Evolutionary conservation across 2,888 invertebrate species (phyloP), one percentile per base, ranked within the genome.

Genomic region (Eupithecia centaureata): DNA sequence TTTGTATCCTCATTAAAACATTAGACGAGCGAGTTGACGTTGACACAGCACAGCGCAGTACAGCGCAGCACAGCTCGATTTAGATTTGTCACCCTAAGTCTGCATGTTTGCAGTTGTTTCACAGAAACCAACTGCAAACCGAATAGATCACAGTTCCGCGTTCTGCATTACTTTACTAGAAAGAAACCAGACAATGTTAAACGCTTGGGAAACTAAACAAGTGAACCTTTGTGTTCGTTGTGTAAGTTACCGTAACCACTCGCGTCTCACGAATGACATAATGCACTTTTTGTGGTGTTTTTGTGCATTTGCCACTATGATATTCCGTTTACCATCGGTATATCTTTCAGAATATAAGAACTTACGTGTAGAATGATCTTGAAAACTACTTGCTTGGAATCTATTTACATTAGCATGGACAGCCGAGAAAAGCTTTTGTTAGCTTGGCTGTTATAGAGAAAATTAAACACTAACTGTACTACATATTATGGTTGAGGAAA

Each of bases 161-260:
- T 63, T 70, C 61, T 65, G 66, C 63, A 25, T 51, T 63, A 32
- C 61, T 56, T 60, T 66, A 60, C 32, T 47, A 59, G 74, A 74
- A 85, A 85, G 83, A 84, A 86, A 85, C 79, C 78, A 78, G 81
- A 88, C 88, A 87, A 88, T 89, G 88, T 83, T 78, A 78, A 78
- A 77, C 74, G 79, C 75, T 71, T 90, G 91, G 83, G 92, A 92
- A 91, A 80, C 86, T 83, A 76, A 73, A 82, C 86, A 85, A 89
- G 84, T 86, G 88, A 86, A 81, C 82, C 86, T 86, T 86, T 86
- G 86, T 88, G 72, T 67, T 78, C 22, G 67, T 75, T 76, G 74
- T 76, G 62, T 75, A 75, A 76, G 73, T 71, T 70, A 74, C 68
- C 65, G 73, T 74, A 73, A 71, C 67, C 57, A 56, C 52, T 30